Base-by-base conservation (phyloP, 2,113 vertebrate genomes). In the Canis aureus region DNA sequence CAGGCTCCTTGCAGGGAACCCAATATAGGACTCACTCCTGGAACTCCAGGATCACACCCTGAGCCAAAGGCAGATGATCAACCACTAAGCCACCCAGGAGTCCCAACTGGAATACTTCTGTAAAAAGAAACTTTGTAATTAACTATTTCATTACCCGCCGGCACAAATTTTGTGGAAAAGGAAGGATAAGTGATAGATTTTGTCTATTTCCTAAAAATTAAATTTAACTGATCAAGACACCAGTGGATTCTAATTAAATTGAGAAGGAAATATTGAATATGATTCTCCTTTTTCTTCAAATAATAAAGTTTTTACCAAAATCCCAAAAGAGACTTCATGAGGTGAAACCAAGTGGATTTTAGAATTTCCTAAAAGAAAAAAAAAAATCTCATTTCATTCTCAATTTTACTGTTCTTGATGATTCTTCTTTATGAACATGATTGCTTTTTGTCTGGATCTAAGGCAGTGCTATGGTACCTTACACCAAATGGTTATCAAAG, bases 171-270 rank as follows among this genome's bases (percentile, higher is more conserved):
- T 60, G 62, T 35, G 23, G 27, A 62, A 89, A 94, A 82, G 19
- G 15, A 89, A 89, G 64, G 8, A 8, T n/a, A 82, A 55, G 13
- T 43, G 9, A 17, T 80, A 57, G 11, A 32, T 20, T 94, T 12
- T 94, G 43, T 89, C 53, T 93, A 13, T 66, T 83, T 94, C 73
- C 38, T 80, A 88, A 95, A 87, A 83, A 51, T 76, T 64, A 51
- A 92, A 62, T 17, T 85, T 81, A 83, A 35, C 32, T 87, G 1
- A 55, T 89, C 53, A 20, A 76, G 87, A 84, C 7, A 55, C 5
- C 5, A 59, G 1, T 64, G 29, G 13, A 27, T 80, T 53, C 35
- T 88, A 93, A 86, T 62, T 73, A 95, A 92, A 71, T 2, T 38
- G 64, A 67, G 53, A 78, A 93, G 15, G 29, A 91, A 95, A 74